Evolutionary conservation across 2,797 vertebrate genomes (phyloP), one percentile per base, ranked within the genome.

Genomic region (Pipistrellus pygmaeus): DNA sequence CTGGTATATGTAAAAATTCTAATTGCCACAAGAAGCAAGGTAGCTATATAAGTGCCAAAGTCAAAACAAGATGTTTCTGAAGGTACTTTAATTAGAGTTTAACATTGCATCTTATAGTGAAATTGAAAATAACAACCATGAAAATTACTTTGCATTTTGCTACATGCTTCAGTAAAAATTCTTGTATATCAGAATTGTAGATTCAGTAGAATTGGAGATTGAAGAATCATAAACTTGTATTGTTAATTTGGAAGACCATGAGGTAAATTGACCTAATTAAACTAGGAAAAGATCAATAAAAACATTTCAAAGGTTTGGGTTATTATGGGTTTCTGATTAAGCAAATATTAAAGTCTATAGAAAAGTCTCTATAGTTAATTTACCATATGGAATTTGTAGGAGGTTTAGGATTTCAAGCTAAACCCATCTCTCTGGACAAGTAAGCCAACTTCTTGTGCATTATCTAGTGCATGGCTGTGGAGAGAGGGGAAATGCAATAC

Each of bases 11-110:
- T 73, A 80, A 88, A 95, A 91, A 81, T 77, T 93, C 48, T 95
- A 91, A 90, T 93, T 92, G 76, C 95, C 81, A 82, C 81, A 35
- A 93, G 86, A 86, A 93, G 32, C 64, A 92, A 97, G 53, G 68
- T 93, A 86, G 55, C 73, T 93, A 35, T 84, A 13, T 95, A 90
- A 96, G 71, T 92, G 78, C 83, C 66, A 46, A 93, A 73, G 53
- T 35, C 60, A 71, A 93, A 92, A 85, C 73, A 96, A 95, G 78
- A 86, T 57, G 25, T 84, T 96, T 92, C 76, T 55, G 48, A 92
- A 81, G 48, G 35, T 93, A 30, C 38, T 92, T 93, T 81, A 95
- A 89, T 93, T 90, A 77, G 53, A 86, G 53, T 88, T 93, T 83
- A 73, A 83, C 38, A 38, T 64, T 69, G 21, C 32, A 20, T 92